Percentiles rank a stretch among this genome's conserved stretches.
Evolutionary conservation across 2,888 invertebrate genomes (phyloP).

Genomic region (Thysanoteuthis rhombus): DNA sequence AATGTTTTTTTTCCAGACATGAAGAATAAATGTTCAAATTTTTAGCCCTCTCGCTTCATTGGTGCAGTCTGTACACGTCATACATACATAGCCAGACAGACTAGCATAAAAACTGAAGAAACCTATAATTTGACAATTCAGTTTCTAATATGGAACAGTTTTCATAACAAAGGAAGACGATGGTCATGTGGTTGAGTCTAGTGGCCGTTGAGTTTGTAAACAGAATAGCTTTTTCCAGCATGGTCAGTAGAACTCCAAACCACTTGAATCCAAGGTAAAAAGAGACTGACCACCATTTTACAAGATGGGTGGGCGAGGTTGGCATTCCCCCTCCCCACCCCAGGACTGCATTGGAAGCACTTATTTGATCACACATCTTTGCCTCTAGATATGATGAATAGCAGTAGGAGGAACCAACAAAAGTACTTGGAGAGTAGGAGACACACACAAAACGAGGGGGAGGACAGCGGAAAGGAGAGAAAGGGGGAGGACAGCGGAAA

Average conservation of each 20-base stretch:
- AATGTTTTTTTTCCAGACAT: too few relatives aligned
- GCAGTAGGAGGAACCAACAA: neutral
- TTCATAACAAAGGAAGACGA: neutral
- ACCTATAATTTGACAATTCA: too few relatives aligned
- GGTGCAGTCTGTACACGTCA: too few relatives aligned
- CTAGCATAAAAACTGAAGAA: too few relatives aligned
- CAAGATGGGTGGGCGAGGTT: neutral
- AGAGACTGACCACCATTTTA: too few relatives aligned
- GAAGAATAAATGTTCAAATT: too few relatives aligned
- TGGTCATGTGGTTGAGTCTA: neutral
- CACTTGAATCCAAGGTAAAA: too few relatives aligned
- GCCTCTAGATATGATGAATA: neutral
- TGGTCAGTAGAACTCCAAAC: neutral
- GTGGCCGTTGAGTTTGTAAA: neutral
- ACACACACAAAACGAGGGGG: too few relatives aligned
- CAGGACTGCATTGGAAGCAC: neutral
- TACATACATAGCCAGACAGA: too few relatives aligned
- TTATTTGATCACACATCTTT: neutral
- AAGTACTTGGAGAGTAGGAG: neutral
- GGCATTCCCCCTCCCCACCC: too few relatives aligned
- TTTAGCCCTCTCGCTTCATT: too few relatives aligned
- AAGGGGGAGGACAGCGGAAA: neutral
- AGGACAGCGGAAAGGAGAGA: neutral
- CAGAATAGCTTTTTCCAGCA: neutral
- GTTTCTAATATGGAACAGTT: neutral